These are phyloP conservation scores for Sialis fuliginosa DNA, from an alignment of 2,888 invertebrate genomes.

Conservation along the genomic window DNA sequence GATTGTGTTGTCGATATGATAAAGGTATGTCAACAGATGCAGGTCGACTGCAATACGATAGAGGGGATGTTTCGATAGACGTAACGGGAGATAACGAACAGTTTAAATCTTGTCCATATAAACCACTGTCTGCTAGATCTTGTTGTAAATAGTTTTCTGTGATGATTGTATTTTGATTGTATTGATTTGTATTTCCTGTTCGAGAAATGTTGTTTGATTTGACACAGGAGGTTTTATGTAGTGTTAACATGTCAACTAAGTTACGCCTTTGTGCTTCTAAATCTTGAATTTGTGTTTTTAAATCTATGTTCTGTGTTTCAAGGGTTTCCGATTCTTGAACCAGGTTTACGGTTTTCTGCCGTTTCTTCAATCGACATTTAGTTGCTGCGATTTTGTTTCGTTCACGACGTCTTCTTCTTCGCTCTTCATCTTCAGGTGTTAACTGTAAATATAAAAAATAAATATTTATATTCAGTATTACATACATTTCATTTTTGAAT, in stretches of 20 bases:
- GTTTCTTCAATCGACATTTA: constrained; percentile 85
- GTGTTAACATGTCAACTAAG: constrained; percentile 60
- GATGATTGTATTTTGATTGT: constrained; percentile 2
- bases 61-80: constrained; percentile 10
- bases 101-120: constrained; percentile 17
- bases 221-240: constrained; percentile 55
- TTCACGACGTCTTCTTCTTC: constrained; percentile 68
- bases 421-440: constrained; percentile 82
- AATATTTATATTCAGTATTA: constrained; percentile 4
- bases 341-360: constrained; percentile 71
- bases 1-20: constrained; percentile 6
- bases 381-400: constrained; percentile 90
- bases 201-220: constrained; percentile 11
- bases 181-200: background rate
- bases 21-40: constrained; percentile 15
- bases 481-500: background rate
- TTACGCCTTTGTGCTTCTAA: constrained; percentile 62
- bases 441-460: constrained; percentile 33
- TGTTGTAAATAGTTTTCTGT: constrained; percentile 5
- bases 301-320: constrained; percentile 68
- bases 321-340: constrained; percentile 73
- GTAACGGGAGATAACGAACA: constrained; percentile 19
- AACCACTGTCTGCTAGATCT: constrained; percentile 2
- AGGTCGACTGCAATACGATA: constrained; percentile 20
- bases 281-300: constrained; percentile 68